These are phyloP conservation scores for Lerista edwardsae DNA, from an alignment of 2,797 vertebrate species.

Conservation along the genomic window DNA sequence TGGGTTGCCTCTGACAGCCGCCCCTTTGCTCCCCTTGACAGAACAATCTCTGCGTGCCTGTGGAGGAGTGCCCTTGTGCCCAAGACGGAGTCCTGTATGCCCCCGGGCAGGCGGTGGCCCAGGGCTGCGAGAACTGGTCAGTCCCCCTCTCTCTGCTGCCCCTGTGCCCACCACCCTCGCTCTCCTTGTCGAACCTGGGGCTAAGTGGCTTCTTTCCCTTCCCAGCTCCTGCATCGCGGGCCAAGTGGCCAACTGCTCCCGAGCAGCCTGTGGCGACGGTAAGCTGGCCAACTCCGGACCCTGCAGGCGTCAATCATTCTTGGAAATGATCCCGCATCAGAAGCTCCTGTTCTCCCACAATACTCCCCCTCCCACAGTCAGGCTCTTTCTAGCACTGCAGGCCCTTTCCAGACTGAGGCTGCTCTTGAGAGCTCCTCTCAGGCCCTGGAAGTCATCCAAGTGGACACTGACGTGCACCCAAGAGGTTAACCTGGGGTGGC, in stretches of 20 bases:
- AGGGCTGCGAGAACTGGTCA: constrained; percentile 87
- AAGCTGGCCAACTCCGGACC: not conserved
- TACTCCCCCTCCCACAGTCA: not conserved
- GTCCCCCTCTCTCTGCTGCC: not conserved
- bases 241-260: constrained; percentile 80
- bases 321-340: not conserved
- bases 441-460: no score
- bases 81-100: constrained; percentile 73
- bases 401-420: no score
- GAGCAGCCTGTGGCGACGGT: constrained; percentile 79
- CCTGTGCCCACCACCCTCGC: fast-evolving
- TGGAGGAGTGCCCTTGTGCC: constrained; percentile 81
- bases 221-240: constrained; percentile 84
- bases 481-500: no score
- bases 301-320: fast-evolving
- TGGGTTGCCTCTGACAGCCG: not conserved
- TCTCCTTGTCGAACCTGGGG: fast-evolving
- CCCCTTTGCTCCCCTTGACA: constrained; percentile 47
- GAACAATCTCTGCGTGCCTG: constrained; percentile 80
- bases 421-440: no score
- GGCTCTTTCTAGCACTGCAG: no score
- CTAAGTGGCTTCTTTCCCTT: not conserved
- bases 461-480: no score
- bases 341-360: not conserved
- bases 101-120: constrained; percentile 74